Evolutionary conservation across 2,888 invertebrate genomes (phyloP).

Genomic region (Chaetogeoica ovagalla): DNA sequence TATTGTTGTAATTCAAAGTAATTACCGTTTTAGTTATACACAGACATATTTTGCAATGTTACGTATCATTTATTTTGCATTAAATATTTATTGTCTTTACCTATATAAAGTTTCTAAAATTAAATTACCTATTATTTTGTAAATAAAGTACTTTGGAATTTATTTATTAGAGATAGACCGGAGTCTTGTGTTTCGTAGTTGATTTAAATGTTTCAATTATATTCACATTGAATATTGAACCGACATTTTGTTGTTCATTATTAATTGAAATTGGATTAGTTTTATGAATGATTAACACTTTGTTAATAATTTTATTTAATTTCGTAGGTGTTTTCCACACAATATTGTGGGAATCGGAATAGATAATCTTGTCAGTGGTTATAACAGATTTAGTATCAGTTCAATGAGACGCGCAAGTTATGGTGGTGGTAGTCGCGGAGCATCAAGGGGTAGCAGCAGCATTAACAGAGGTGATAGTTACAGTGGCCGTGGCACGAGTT

Average conservation of each 20-base stretch:
- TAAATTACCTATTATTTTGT: no score
- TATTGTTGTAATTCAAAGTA: background rate
- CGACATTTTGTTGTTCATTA: background rate
- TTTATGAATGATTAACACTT: background rate
- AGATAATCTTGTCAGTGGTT: background rate
- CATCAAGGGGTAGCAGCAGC: slow-evolving; percentile 55
- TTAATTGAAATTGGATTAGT: background rate
- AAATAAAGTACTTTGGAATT: no score
- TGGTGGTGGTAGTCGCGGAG: slow-evolving; percentile 60
- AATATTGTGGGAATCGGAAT: background rate
- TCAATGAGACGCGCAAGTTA: slow-evolving; percentile 54
- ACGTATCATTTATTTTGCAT: no score
- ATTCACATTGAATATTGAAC: background rate
- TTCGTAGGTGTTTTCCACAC: background rate
- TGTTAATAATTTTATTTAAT: background rate
- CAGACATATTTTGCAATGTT: background rate
- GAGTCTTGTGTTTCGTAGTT: no score
- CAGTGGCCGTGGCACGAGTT: slow-evolving; percentile 60
- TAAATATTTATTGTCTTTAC: no score
- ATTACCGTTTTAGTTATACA: background rate
- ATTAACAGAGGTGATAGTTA: slow-evolving; percentile 57
- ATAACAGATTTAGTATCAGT: slow-evolving; percentile 1
- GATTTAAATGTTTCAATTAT: background rate
- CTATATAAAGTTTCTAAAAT: no score
- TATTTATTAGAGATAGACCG: no score